Evolutionary conservation across 2,797 vertebrate genomes (phyloP), one percentile per base, ranked within the genome.

Genomic region (Catamblyrhynchus diadema): DNA sequence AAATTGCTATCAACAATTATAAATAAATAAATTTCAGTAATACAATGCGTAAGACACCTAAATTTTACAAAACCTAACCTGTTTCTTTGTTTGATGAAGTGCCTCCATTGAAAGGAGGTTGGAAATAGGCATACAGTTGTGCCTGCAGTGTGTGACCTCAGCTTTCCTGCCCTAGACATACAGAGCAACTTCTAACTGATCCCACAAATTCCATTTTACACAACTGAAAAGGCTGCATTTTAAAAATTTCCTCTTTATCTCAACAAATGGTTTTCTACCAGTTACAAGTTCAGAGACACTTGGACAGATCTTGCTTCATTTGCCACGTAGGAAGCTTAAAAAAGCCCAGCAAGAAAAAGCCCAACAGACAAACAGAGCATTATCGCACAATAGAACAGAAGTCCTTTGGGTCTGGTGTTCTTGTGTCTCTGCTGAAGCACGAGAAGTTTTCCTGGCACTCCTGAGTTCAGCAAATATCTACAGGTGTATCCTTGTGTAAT

Each of bases 381-480:
- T 92, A 88, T 59, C 87, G 92, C 61, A 65, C 47, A 88, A 81
- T 6, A 69, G 2, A 94, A 74, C 48, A 94, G 59, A 45, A 97
- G 60, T 72, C 91, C 72, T 94, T 95, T 80, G 74, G 51, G 80
- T 35, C 48, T 89, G 54, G 70, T 94, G 30, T 80, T 66, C 20
- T 64, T 53, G 9, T 30, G 24, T 28, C 14, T 96, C 83, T 94
- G 79, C 83, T 96, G 90, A 97, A 97, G 91, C 87, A 96, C 30
- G 94, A 96, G 94, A 70, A 93, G 59, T 50, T 95, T 97, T 96
- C 82, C 93, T 96, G 88, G 93, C 79, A 96, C 51, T 95, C 54
- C 90, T 93, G 90, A 96, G 71, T 94, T 97, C 86, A 96, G 93
- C 91, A 93, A 71, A 13, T 92, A 94, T 22, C 86, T 91, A 44